A percentile compares a stretch with the other conserved stretches of the same genome.
Conservation (phyloP, 2,888 invertebrate genomes). For the Steromphala cineraria region DNA sequence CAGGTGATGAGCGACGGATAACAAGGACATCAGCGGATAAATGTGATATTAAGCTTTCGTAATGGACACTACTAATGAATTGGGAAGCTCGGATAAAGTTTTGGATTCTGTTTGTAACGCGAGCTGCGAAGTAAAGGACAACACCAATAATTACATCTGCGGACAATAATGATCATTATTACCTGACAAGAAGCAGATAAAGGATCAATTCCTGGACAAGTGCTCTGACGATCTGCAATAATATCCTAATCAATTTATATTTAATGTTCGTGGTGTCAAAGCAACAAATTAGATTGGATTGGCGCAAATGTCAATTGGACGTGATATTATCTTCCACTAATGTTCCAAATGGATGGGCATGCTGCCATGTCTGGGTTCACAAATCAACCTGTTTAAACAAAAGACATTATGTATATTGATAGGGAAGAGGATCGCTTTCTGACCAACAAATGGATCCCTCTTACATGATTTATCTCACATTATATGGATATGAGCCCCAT, state of each 20-base stretch:
- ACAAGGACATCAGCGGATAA: not conserved
- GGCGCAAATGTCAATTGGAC: slow-evolving; percentile 4
- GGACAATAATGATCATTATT: too few species aligned
- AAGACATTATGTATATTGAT: not conserved
- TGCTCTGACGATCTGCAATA: not conserved
- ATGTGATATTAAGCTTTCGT: not conserved
- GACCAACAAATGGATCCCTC: not conserved
- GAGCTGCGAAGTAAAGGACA: too few species aligned
- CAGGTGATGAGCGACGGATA: not conserved
- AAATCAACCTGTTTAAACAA: not conserved
- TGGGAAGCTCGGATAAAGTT: too few species aligned
- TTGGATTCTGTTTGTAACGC: too few species aligned
- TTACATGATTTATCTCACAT: too few species aligned
- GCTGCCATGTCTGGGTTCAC: not conserved
- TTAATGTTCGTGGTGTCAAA: not conserved
- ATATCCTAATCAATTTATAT: not conserved
- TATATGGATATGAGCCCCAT: too few species aligned
- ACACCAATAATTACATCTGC: too few species aligned
- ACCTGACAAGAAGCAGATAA: too few species aligned
- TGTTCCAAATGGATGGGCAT: not conserved
- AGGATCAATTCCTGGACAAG: not conserved
- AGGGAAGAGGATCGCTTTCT: not conserved
- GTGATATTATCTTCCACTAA: not conserved
- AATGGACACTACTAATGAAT: not conserved
- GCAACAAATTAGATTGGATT: not conserved